Conservation (phyloP, 2,888 invertebrate genomes). For the Cybosia mesomella region DNA sequence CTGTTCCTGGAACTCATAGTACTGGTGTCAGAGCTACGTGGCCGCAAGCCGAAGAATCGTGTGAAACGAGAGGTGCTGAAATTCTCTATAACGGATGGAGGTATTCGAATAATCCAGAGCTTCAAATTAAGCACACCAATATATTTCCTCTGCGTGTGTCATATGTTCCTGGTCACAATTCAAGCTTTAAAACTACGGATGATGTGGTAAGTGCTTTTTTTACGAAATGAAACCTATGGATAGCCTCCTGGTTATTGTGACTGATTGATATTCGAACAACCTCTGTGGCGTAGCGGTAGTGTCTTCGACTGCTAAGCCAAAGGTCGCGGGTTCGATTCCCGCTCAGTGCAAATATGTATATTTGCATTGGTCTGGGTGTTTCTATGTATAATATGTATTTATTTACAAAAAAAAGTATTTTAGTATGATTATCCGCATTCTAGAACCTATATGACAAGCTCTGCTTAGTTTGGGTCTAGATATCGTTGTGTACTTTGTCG, state of each 20-base stretch:
- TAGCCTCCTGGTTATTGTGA: background rate
- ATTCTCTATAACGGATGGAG: conserved; percentile 78
- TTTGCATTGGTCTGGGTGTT: too few species aligned
- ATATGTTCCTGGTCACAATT: conserved; percentile 47
- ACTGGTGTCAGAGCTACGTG: conserved; percentile 76
- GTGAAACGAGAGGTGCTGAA: conserved; percentile 64
- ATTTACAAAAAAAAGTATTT: too few species aligned
- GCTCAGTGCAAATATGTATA: too few species aligned
- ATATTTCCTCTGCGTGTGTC: conserved; percentile 71
- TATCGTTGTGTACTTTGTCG: too few species aligned
- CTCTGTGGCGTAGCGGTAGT: too few species aligned
- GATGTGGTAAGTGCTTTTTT: conserved; percentile 10
- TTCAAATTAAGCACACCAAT: conserved; percentile 50
- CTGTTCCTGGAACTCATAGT: conserved; percentile 61
- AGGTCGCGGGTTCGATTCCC: too few species aligned
- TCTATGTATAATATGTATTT: too few species aligned
- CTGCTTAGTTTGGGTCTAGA: too few species aligned
- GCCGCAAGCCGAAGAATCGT: conserved; percentile 70
- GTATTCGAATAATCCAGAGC: conserved; percentile 69
- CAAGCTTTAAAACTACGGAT: background rate
- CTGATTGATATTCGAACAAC: background rate
- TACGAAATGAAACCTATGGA: background rate
- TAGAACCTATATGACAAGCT: too few species aligned
- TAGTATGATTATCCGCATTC: too few species aligned
- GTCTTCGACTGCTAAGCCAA: too few species aligned